Percentiles rank a stretch among this genome's conserved stretches.
phyloP scores from a whole-genome alignment of 2,888 invertebrate species.

The Tachina lurida region DNA sequence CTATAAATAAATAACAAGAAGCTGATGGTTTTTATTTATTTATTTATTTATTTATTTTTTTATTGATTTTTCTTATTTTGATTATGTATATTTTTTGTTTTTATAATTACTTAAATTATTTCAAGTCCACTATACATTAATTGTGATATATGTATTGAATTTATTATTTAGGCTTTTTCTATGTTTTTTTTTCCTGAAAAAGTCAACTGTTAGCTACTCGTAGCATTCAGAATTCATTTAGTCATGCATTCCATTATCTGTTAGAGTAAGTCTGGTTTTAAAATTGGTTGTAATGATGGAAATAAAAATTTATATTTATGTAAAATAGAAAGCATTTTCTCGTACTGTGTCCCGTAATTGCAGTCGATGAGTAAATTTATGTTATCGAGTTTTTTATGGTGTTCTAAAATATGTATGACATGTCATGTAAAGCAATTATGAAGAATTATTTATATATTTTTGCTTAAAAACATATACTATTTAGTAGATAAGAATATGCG shows the following conservation, averaged over 20 bases:
- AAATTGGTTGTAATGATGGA: neutral
- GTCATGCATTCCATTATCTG: neutral
- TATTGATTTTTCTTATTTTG: conserved; percentile 56
- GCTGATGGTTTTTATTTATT: no score
- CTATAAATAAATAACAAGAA: neutral
- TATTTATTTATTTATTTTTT: conserved; percentile 16
- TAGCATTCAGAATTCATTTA: conserved; percentile 39
- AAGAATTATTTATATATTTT: conserved; percentile 21
- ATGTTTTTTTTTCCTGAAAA: neutral
- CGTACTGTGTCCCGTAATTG: conserved; percentile 4
- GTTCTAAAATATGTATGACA: conserved; percentile 5
- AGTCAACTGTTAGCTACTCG: conserved; percentile 36
- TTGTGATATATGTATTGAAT: conserved; percentile 60
- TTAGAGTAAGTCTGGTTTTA: conserved; percentile 3
- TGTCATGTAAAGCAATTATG: conserved; percentile 12
- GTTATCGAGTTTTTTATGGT: conserved; percentile 8
- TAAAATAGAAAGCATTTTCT: neutral
- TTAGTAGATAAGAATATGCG: conserved; percentile 31
- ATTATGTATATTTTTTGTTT: conserved; percentile 69
- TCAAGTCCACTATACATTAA: conserved; percentile 72
- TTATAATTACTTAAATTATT: conserved; percentile 71
- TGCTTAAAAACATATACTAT: conserved; percentile 21
- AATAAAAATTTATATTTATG: conserved; percentile 13
- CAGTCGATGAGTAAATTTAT: conserved; percentile 8
- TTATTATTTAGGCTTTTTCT: conserved; percentile 29